Evolutionary conservation across 2,113 vertebrate species (phyloP).

Genomic region (Hippocampus mohnikei): DNA sequence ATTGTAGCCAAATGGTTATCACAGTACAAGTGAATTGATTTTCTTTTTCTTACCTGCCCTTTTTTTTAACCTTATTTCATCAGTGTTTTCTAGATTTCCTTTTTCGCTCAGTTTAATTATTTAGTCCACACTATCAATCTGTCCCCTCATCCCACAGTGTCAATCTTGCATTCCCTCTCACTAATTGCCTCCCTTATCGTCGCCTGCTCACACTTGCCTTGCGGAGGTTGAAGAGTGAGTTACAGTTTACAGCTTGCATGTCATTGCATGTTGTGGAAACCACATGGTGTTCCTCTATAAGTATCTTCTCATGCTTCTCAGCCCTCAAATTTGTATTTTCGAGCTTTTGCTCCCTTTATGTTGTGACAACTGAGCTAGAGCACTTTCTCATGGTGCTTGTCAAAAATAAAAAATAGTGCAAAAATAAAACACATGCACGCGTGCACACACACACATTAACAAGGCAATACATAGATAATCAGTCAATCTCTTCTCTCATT

Average conservation of each 20-base stretch:
- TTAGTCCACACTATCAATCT: conserved; percentile 5
- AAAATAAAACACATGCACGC: too few species aligned
- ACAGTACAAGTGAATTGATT: too few species aligned
- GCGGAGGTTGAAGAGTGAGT: conserved; percentile 8
- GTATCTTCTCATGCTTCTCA: background rate
- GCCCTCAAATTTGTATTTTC: background rate
- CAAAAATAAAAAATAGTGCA: background rate
- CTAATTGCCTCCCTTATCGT: conserved; percentile 43
- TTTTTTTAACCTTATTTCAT: background rate
- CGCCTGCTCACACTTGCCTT: conserved; percentile 20
- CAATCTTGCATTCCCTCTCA: conserved; percentile 24
- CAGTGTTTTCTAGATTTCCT: conserved; percentile 6
- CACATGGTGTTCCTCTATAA: background rate
- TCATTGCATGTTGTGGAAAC: conserved; percentile 27
- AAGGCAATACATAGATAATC: background rate
- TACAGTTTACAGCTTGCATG: conserved; percentile 18
- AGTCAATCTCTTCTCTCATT: conserved; percentile 12
- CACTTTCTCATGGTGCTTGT: conserved; percentile 3
- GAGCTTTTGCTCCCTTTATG: conserved; percentile 7
- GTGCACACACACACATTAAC: too few species aligned
- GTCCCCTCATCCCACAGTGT: conserved; percentile 23
- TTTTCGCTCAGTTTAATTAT: conserved; percentile 15
- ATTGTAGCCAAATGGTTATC: too few species aligned
- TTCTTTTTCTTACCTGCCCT: too few species aligned
- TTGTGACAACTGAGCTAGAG: conserved; percentile 4